Evolutionary conservation across 2,797 vertebrate genomes (phyloP).

Genomic region (Linurgus olivaceus): DNA sequence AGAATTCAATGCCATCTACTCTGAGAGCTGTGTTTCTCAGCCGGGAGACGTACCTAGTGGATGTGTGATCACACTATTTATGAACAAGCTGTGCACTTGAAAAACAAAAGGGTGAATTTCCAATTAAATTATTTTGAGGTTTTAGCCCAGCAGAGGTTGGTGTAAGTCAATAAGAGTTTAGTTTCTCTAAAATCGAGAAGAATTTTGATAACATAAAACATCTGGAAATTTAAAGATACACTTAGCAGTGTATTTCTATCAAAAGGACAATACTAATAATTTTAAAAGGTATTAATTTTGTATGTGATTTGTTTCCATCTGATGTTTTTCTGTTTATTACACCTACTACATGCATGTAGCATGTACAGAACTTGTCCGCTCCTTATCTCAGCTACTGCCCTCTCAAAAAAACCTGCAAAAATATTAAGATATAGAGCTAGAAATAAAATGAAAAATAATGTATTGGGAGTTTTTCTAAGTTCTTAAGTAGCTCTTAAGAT

Average conservation of each 20-base stretch:
- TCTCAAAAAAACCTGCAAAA: background rate
- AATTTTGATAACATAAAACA: background rate
- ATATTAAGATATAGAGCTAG: background rate
- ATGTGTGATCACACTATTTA: background rate
- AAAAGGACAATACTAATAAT: background rate
- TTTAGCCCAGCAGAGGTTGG: background rate
- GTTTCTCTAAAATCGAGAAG: background rate
- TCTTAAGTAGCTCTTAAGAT: background rate
- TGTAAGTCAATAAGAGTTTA: background rate
- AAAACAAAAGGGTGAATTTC: background rate
- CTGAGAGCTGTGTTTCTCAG: background rate
- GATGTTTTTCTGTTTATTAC: background rate
- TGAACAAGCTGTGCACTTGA: background rate
- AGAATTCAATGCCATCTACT: background rate
- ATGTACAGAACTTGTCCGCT: background rate
- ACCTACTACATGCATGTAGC: background rate
- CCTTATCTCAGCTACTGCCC: background rate
- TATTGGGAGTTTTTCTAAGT: background rate
- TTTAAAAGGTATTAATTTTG: background rate
- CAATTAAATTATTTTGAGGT: background rate
- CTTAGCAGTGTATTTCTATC: background rate
- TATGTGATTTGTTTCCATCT: background rate
- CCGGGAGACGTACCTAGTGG: background rate
- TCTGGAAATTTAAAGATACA: background rate
- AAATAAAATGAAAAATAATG: background rate